Evolutionary conservation across 1,140 invertebrate species (phyloP).

Genomic region (Drosophila chauvacae): DNA sequence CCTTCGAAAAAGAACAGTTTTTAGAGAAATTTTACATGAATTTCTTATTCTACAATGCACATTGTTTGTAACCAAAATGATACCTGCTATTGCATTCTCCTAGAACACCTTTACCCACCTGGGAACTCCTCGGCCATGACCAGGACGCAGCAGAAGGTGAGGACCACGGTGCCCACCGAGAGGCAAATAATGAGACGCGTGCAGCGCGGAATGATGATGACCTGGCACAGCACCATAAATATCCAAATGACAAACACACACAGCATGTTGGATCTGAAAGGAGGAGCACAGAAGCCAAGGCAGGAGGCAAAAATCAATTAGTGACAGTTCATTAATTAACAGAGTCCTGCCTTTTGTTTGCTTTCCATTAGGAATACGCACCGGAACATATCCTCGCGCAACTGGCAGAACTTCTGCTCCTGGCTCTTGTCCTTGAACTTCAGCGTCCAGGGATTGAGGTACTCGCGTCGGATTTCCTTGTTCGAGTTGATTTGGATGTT

Average conservation of each 20-base stretch:
- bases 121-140: constrained; percentile 95
- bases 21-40: not conserved
- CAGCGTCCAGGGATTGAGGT: constrained; percentile 94
- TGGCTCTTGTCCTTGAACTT: constrained; percentile 90
- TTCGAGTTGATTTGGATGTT: constrained; percentile 97
- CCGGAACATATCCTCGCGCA: constrained; percentile 96
- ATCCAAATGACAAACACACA: constrained; percentile 96
- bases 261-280: constrained; percentile 92
- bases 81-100: no score
- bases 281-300: not conserved
- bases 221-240: constrained; percentile 92
- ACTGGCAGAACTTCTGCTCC: constrained; percentile 89
- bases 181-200: constrained; percentile 86
- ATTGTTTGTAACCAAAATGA: not conserved
- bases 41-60: not conserved
- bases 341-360: constrained; percentile 40
- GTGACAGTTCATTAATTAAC: constrained; percentile 76
- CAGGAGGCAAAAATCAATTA: constrained; percentile 65
- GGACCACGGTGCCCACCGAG: constrained; percentile 87
- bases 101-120: constrained; percentile 43
- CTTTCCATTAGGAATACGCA: constrained; percentile 62
- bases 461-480: constrained; percentile 94
- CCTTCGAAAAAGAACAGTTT: not conserved
- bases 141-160: constrained; percentile 89
- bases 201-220: constrained; percentile 90